Conservation (phyloP, 2,797 vertebrate genomes). For the Philypnodon macrostomus region DNA sequence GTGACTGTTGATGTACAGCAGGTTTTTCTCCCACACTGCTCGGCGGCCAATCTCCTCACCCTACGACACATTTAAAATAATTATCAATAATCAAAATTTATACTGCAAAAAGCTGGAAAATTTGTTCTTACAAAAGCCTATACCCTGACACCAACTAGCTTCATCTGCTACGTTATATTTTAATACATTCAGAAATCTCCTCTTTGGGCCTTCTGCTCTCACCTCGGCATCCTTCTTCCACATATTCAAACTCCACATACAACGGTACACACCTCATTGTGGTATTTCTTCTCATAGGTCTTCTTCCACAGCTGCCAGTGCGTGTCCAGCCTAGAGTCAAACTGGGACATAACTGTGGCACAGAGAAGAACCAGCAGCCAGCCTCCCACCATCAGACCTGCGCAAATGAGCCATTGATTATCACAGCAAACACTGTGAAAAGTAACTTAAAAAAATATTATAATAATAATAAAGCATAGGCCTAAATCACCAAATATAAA, state of each 20-base stretch:
- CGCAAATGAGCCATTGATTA: neutral
- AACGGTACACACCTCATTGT: constrained; percentile 61
- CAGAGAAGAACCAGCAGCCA: constrained; percentile 58
- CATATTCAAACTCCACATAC: no score
- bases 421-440: neutral
- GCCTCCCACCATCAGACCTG: constrained; percentile 58
- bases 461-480: no score
- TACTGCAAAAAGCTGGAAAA: no score
- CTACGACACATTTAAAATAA: neutral
- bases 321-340: constrained; percentile 66
- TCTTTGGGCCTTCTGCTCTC: no score
- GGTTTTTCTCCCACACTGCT: neutral
- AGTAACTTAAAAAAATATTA: no score
- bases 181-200: no score
- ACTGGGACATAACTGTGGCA: constrained; percentile 33
- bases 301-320: constrained; percentile 87
- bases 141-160: no score
- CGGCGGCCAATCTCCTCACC: neutral
- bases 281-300: constrained; percentile 75
- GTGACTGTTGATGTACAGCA: no score
- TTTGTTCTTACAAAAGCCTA: no score
- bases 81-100: neutral
- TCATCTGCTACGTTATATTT: no score
- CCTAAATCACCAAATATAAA: no score
- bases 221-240: no score